Evolutionary conservation across 2,888 invertebrate genomes (phyloP).

Genomic region (Ichneumoninae sp.): DNA sequence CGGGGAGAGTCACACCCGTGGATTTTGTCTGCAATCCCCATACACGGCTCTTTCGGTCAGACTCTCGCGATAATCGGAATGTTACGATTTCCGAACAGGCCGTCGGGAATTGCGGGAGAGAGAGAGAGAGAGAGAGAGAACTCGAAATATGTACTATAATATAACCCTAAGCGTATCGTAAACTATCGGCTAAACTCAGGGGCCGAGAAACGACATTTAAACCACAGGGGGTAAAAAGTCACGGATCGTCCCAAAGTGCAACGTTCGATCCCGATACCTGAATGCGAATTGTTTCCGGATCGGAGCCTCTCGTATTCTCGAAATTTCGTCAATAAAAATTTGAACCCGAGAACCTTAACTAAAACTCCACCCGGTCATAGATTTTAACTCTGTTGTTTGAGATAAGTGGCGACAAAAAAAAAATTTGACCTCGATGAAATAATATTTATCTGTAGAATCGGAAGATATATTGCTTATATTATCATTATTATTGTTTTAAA

Average conservation of each 20-base stretch:
- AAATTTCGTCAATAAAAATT: slow-evolving; percentile 54
- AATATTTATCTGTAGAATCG: slow-evolving; percentile 47
- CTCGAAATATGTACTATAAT: slow-evolving; percentile 58
- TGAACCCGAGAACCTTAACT: slow-evolving; percentile 25
- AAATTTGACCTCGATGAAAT: slow-evolving; percentile 45
- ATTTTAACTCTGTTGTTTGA: slow-evolving; percentile 31
- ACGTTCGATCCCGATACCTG: slow-evolving; percentile 57
- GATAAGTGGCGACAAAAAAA: slow-evolving; percentile 43
- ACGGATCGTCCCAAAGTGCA: slow-evolving; percentile 28
- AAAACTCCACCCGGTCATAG: slow-evolving; percentile 7
- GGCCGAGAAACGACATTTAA: slow-evolving; percentile 54
- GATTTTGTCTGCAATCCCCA: slow-evolving; percentile 42
- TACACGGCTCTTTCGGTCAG: slow-evolving; percentile 26
- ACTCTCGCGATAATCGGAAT: slow-evolving; percentile 59
- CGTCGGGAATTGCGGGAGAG: background rate
- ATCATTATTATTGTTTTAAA: background rate
- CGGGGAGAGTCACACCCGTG: slow-evolving; percentile 60
- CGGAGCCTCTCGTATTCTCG: slow-evolving; percentile 48
- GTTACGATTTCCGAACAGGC: slow-evolving; percentile 59
- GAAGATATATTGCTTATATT: slow-evolving; percentile 6
- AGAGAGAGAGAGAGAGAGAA: background rate
- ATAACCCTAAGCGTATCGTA: slow-evolving; percentile 71
- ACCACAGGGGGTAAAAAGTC: slow-evolving; percentile 57
- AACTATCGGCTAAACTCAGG: slow-evolving; percentile 70
- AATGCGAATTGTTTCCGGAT: slow-evolving; percentile 66